Base-by-base conservation (phyloP, 2,797 vertebrate genomes). In the Columba guinea region DNA sequence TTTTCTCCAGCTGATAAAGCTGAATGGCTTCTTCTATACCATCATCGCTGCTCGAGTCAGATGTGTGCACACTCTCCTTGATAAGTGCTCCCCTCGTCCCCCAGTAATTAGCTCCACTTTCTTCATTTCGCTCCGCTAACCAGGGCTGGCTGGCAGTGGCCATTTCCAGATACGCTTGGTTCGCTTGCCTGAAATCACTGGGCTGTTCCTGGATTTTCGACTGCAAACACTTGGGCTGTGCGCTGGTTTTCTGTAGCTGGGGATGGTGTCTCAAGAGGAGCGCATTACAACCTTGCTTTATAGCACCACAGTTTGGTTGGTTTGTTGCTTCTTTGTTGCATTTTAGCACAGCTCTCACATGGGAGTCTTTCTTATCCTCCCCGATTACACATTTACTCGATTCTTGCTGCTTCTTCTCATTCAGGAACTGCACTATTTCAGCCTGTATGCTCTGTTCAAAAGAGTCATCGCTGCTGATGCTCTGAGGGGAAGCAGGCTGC, bases 11-110 rank as follows among this genome's bases (percentile, higher is more conserved):
- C 97, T 99, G 99, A 95, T 99, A 99, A 63, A 96, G 98, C 75
- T 98, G 99, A 89, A 99, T 99, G 75, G 99, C 99, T 96, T 99
- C 99, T 82, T 99, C 99, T 0, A 99, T 99, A 64, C 99, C 99
- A 4, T 99, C 99, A 3, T 99, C 99, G 0, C 99, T 99, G 82
- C 99, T 99, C 2, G 99, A 99, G 95, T 99, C 99, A 1, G 97
- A 97, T 1, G 28, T 2, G 49, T 91, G 86, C 0, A 18, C 0
- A 13, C 65, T 92, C 55, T 53, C 46, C 1, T 17, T 7, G 4
- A 0, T 11, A 23, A 63, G 55, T 0, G 58, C 76, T 84, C 75
- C 87, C 28, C 86, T 44, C 0, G 51, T 35, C 7, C 87, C 55
- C 49, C 96, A 86, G 14, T 10, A 11, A 19, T 4, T 80, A 68